Base-by-base conservation (phyloP, 2,888 invertebrate genomes). In the Alcis repandata region DNA sequence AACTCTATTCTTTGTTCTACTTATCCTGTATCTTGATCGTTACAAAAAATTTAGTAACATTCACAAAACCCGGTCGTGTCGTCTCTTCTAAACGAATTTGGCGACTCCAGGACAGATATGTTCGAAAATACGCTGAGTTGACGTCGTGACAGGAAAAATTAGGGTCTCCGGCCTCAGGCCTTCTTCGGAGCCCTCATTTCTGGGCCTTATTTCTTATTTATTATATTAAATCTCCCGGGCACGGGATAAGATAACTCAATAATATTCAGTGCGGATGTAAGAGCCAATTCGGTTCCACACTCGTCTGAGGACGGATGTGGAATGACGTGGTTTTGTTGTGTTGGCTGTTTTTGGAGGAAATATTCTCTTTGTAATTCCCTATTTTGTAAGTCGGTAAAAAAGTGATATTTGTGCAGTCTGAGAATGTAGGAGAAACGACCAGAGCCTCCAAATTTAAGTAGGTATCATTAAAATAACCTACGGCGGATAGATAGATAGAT, bases 131-230 rank as follows among this genome's bases (percentile, higher is more conserved):
- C 59, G 64, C 64, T 51, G 59, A 64, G 64, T 59, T 59, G 64
- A 54, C 59, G 22, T 59, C 48, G 48, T 49, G 64, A 54, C 59
- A 64, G 64, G 54, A 59, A 59, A 49, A 64, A 64, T 64, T 64
- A 59, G 49, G 64, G 64, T 56, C 49, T 56, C 49, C 59, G 41
- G 64, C 64, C 64, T 64, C 59, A 59, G 54, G 64, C 49, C 63
- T 63, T 56, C 33, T 46, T 56, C 53, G 51, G 11, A 1, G 27
- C 8, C 40, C 27, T 53, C 27, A 53, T 53, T 40, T 53, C 43
- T 56, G 41, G 49, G 64, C 53, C 58, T 59, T 63, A 59, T 63
- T 59, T 27, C 63, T 63, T 63, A 63, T 63, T 63, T 63, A 63
- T 63, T 63, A 63, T 58, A 63, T 63, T 46, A 63, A 63, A 63